Evolutionary conservation across 1,140 invertebrate species (phyloP), one percentile per base, ranked within the genome.

Genomic region (Coptotermes formosanus): DNA sequence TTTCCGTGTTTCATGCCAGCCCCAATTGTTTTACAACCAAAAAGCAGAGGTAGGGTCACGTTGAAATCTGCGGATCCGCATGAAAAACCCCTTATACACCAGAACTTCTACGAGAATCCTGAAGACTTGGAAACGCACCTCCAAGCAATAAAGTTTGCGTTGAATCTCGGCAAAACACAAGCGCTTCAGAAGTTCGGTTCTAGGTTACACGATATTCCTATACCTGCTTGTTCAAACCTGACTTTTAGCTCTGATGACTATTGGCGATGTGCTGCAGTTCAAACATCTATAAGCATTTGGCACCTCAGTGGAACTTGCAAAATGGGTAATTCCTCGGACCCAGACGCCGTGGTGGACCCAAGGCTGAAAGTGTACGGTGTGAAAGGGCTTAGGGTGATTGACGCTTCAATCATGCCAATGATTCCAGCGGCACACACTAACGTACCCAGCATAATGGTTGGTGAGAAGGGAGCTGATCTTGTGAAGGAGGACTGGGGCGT

Each of bases 391-490:
- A 91, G 96, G 38, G 94, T 97, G 16, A 94, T 95, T 3, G 96
- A 97, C 89, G 95, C 95, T 0, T 96, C 95, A 38, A 92, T 96
- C 30, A 96, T 97, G 94, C 96, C 96, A 0, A 89, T 90, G 3
- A 93, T 96, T 3, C 93, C 94, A 21, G 30, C 55, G 7, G 96
- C 96, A 4, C 97, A 97, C 89, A 97, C 96, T 0, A 97, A 97
- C 90, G 96, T 96, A 0, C 95, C 97, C 4, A 93, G 94, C 12
- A 96, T 97, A 69, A 97, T 97, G 96, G 96, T 97, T 48, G 97
- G 93, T 1, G 97, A 97, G 89, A 97, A 96, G 90, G 96, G 95
- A 4, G 93, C 96, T 0, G 96, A 97, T 91, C 90, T 97, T 88
- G 95, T 97, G 85, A 96, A 96, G 90, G 92, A 93, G 88, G 94